Base-by-base conservation (phyloP, 2,113 vertebrate species). In the Chaetorhynchus papuensis region DNA sequence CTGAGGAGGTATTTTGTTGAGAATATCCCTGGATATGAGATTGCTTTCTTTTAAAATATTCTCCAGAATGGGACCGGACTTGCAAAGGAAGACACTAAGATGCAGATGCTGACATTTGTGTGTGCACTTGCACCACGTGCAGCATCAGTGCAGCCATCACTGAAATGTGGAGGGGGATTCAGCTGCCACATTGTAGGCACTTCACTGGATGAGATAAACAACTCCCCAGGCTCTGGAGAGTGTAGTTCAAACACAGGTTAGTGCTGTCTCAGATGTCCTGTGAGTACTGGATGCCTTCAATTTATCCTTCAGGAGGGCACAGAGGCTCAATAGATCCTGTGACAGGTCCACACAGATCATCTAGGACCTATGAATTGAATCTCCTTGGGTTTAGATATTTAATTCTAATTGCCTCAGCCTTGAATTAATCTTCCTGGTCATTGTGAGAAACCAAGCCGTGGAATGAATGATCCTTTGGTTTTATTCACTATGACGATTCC, bases 241-340 rank as follows among this genome's bases (percentile, higher is more conserved):
- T 47, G 45, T 7, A 47, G n/a, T 35, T 80, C 82, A 69, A 24
- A 24, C 19, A 41, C 6, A 63, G 10, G 11, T 41, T 31, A 63
- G 8, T 31, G 42, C 16, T 68, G 31, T 19, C 44, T 68, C n/a
- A 50, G n/a, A 33, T 64, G 37, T 47, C 16, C 27, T 69, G 0
- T 8, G 23, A 64, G 35, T 39, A 15, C 41, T 42, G 20, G 2
- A 21, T 87, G 54, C 37, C 30, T 49, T 52, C 45, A 33, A 2
- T 2, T 61, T 31, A 27, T n/a, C 37, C 74, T 64, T 27, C 42
- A 69, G 41, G 15, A 74, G 41, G 4, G 2, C 27, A 54, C 42
- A n/a, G 7, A 3, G 2, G 13, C 44, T 18, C 44, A n/a, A 1
- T 0, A 78, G 8, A 18, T 35, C 23, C 11, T 69, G 13, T 30